phyloP scores from a whole-genome alignment of 1,140 invertebrate species.

The Apocrypta bakeri region DNA sequence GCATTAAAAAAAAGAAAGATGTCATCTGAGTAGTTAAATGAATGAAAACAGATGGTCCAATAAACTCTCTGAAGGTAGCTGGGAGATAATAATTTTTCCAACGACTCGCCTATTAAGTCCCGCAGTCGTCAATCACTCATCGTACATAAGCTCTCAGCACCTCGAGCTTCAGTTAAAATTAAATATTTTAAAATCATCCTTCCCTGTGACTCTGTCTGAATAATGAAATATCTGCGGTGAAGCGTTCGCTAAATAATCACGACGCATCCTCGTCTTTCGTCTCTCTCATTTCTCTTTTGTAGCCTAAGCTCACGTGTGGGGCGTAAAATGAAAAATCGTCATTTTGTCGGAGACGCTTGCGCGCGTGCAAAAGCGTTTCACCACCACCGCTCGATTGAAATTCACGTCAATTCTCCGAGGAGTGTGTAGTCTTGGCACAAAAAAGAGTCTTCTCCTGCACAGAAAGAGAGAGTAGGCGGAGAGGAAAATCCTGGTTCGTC shows the following conservation, averaged over 20 bases:
- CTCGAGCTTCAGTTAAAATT: not conserved
- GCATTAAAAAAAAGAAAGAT: no score
- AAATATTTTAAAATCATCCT: not conserved
- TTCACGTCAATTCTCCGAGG: slow-evolving; percentile 28
- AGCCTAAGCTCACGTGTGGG: not conserved
- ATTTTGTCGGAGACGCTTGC: not conserved
- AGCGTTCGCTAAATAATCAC: not conserved
- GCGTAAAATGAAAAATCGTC: slow-evolving; percentile 17
- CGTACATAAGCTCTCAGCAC: not conserved
- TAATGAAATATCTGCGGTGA: not conserved
- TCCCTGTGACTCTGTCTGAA: not conserved
- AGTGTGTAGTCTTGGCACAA: not conserved
- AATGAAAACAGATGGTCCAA: no score
- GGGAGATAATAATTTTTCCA: not conserved
- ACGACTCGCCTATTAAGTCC: not conserved
- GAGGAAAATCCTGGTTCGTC: slow-evolving; percentile 1
- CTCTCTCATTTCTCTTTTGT: not conserved
- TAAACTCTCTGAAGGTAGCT: not conserved
- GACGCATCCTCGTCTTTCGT: not conserved
- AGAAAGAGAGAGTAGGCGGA: not conserved
- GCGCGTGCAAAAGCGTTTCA: not conserved
- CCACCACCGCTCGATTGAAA: slow-evolving; percentile 7
- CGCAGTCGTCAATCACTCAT: not conserved
- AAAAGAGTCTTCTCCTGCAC: not conserved
- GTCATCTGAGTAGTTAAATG: no score